Conservation (phyloP, 2,888 invertebrate species). For the Teleogryllus oceanicus region DNA sequence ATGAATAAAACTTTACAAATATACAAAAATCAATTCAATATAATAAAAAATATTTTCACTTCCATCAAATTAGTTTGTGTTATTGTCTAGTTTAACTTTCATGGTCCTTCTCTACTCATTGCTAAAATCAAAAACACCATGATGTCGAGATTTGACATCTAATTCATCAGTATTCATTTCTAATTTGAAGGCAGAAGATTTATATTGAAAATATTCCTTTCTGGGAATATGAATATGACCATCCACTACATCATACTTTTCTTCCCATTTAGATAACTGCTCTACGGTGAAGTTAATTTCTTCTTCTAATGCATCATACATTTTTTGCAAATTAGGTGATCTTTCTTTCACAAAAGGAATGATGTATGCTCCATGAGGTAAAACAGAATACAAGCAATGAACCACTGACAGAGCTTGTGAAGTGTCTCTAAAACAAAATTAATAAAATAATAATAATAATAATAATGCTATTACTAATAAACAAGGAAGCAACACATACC, state of each 20-base stretch:
- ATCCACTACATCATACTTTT: neutral
- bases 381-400: neutral
- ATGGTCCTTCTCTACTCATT: neutral
- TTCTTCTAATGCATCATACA: neutral
- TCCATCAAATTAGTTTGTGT: neutral
- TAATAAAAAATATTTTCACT: neutral
- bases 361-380: neutral
- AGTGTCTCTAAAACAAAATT: neutral
- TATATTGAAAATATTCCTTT: neutral
- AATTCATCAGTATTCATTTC: constrained; percentile 19
- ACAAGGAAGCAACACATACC: no score
- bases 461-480: no score
- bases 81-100: neutral
- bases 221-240: neutral
- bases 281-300: neutral
- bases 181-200: neutral
- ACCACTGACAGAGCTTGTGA: neutral
- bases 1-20: no score
- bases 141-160: neutral
- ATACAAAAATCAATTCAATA: neutral
- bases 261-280: neutral
- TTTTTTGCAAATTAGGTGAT: neutral
- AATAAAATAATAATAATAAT: neutral
- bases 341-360: neutral
- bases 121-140: neutral